Evolutionary conservation across 2,888 invertebrate genomes (phyloP), one percentile per base, ranked within the genome.

Genomic region (Calephelis perditalis): DNA sequence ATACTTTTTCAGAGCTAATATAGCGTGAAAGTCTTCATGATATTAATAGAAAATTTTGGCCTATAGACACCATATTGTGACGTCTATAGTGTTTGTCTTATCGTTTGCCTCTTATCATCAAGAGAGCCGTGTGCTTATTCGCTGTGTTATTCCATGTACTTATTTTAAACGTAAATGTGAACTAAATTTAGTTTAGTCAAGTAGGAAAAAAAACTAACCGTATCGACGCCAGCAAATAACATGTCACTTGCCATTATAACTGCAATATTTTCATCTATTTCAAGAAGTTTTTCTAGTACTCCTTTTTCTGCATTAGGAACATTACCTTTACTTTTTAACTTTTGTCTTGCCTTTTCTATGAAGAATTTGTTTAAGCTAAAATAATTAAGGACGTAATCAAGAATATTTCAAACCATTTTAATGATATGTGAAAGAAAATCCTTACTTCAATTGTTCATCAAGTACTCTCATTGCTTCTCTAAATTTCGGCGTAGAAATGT

Each of bases 161-260:
- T 26, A 26, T 26, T 26, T 26, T 26, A 26, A 26, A 26, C 3
- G 26, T 15, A 15, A 15, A 15, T 15, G 15, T 15, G 15, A 15
- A 15, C 15, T 15, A 15, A 15, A 26, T 26, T 3, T 26, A 26
- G 26, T 26, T 26, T 3, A 26, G 40, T 40, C 40, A 40, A 40
- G 6, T 40, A 40, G 6, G 4, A 40, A 40, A 1, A 15, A 10
- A 4, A 26, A 58, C 62, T 59, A 60, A 67, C 66, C 62, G 66
- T 67, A 44, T 67, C 66, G 9, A 65, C 60, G 4, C 65, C 66
- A 44, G 66, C 66, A 26, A 92, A 86, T 55, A 95, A 71, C 92
- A 95, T 91, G 68, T 95, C 95, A 65, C 92, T 79, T 0, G 94
- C 92, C 92, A 94, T 93, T 15, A 92, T 88, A 36, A 91, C 73